These are phyloP conservation scores for Mastacembelus armatus DNA, from an alignment of 2,797 vertebrate genomes.

Conservation along the genomic window DNA sequence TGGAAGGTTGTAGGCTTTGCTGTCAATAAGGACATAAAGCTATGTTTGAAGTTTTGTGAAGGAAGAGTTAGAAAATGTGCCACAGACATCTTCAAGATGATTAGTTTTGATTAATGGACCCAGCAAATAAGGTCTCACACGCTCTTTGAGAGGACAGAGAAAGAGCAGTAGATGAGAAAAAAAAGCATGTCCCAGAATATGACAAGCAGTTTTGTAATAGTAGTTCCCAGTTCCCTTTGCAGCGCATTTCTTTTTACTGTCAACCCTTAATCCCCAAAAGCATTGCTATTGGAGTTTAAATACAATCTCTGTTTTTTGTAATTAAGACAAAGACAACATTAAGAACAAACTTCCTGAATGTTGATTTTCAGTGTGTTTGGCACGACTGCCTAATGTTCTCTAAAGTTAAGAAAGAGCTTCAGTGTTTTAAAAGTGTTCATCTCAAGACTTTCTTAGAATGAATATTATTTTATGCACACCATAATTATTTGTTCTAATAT, in stretches of 20 bases:
- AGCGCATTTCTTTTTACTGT: not conserved
- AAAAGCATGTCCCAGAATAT: constrained; percentile 5
- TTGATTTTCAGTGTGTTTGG: constrained; percentile 45
- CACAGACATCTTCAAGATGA: constrained; percentile 20
- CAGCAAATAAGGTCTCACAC: not conserved
- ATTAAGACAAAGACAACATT: constrained; percentile 12
- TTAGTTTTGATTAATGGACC: constrained; percentile 10
- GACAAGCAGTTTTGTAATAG: constrained; percentile 9
- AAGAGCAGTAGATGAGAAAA: too few species aligned
- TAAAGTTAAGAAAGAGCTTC: constrained; percentile 29
- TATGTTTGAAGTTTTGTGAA: constrained; percentile 34
- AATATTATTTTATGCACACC: constrained; percentile 40
- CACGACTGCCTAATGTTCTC: constrained; percentile 6
- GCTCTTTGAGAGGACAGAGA: too few species aligned
- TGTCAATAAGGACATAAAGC: constrained; percentile 25
- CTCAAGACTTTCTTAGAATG: constrained; percentile 24
- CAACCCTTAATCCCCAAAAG: too few species aligned
- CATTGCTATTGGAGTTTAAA: not conserved
- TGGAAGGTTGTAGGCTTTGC: constrained; percentile 12
- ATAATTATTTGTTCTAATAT: constrained; percentile 18
- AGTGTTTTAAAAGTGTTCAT: constrained; percentile 37
- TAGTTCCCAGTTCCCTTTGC: not conserved
- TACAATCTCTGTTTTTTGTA: not conserved
- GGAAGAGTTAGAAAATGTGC: constrained; percentile 16
- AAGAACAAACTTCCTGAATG: constrained; percentile 2